Conservation (phyloP, 2,113 vertebrate species). For the Cygnus buccinator region DNA sequence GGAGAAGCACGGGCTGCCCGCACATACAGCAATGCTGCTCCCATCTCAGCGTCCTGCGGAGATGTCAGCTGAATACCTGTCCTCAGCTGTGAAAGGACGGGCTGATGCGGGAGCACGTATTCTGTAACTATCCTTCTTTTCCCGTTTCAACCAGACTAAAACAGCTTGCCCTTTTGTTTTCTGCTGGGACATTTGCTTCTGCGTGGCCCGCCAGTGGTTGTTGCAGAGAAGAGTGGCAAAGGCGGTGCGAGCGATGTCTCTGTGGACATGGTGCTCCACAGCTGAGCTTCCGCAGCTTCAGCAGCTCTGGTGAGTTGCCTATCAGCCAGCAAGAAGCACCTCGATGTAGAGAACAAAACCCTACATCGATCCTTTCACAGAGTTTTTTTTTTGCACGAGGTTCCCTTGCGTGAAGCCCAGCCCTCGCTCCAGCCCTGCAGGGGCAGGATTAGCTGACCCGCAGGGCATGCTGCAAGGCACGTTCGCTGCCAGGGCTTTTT, state of each 20-base stretch:
- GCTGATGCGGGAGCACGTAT: not conserved
- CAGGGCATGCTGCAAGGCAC: not conserved
- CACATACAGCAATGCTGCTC: fast-evolving
- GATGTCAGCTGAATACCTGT: not conserved
- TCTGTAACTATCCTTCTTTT: not conserved
- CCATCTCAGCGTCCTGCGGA: fast-evolving
- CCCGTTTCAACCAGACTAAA: not conserved
- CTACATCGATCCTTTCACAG: not conserved
- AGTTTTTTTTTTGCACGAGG: not conserved
- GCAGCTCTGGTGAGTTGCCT: not conserved
- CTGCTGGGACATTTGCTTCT: not conserved
- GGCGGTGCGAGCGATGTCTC: not conserved
- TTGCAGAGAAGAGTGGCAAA: not conserved
- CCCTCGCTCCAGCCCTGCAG: not conserved
- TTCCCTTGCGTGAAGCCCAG: not conserved
- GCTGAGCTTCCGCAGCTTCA: not conserved
- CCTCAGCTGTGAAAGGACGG: not conserved
- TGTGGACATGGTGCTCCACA: not conserved
- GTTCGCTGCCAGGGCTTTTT: not conserved
- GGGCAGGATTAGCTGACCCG: not conserved
- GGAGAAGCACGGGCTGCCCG: not conserved
- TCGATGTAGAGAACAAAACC: not conserved
- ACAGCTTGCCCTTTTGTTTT: not conserved
- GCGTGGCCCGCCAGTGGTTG: not conserved
- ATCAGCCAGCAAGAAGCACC: not conserved